phyloP scores from a whole-genome alignment of 2,113 vertebrate genomes.

The Bujurquina vittata region DNA sequence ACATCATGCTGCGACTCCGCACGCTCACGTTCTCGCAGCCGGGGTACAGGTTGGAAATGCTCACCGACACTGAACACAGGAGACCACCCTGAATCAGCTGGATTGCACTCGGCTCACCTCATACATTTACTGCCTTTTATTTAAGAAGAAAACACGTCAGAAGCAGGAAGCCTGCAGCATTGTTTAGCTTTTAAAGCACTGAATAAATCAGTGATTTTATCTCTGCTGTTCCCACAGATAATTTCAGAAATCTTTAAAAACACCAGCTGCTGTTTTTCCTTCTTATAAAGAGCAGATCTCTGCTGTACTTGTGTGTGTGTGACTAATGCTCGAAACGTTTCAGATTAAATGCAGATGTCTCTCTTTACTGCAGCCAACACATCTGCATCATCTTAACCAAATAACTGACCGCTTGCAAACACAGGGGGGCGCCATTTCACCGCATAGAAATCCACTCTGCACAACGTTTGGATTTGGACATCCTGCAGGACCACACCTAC shows the following conservation, averaged over 20 bases:
- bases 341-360: background rate
- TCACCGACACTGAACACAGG: constrained; percentile 87
- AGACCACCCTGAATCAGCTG: background rate
- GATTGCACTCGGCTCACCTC: background rate
- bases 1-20: constrained; percentile 98
- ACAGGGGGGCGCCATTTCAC: constrained; percentile 55
- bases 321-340: background rate
- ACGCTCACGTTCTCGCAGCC: constrained; percentile 98
- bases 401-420: background rate
- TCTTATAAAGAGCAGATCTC: background rate
- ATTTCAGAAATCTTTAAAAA: background rate
- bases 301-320: fast-evolving
- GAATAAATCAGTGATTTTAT: background rate
- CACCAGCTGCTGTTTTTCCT: background rate
- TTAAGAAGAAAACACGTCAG: fast-evolving
- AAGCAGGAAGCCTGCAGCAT: background rate
- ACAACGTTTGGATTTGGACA: background rate
- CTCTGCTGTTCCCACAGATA: background rate
- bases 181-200: background rate
- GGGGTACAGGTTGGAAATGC: constrained; percentile 94
- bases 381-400: background rate
- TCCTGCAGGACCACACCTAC: constrained; percentile 34
- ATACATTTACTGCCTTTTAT: background rate
- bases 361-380: background rate
- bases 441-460: background rate